Evolutionary conservation across 2,888 invertebrate species (phyloP).

Genomic region (Melanostoma scalare): DNA sequence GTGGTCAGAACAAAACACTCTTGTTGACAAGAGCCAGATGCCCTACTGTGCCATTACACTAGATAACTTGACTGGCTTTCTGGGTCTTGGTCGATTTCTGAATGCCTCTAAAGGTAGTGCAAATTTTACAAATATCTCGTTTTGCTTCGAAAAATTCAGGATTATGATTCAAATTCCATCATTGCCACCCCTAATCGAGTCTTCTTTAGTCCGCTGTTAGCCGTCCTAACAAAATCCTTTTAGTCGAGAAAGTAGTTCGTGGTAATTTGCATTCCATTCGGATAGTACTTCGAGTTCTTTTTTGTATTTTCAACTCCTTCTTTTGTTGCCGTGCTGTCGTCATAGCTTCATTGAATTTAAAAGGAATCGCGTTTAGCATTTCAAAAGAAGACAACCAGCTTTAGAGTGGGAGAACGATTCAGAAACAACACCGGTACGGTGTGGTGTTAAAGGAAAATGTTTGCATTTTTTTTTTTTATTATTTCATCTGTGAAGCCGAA

Average conservation of each 20-base stretch:
- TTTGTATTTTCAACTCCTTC: constrained; percentile 26
- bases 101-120: not conserved
- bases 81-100: not conserved
- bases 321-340: constrained; percentile 1
- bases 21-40: constrained; percentile 30
- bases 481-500: not conserved
- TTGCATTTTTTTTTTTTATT: constrained; percentile 6
- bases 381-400: constrained; percentile 65
- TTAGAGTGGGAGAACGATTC: constrained; percentile 26
- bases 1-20: constrained; percentile 13
- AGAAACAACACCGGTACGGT: not conserved
- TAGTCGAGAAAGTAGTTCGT: constrained; percentile 31
- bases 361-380: constrained; percentile 69
- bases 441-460: not conserved
- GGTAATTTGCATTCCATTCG: constrained; percentile 65
- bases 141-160: constrained; percentile 33
- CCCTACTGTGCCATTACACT: constrained; percentile 32
- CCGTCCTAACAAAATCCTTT: not conserved
- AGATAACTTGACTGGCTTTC: constrained; percentile 27
- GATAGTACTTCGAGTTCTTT: constrained; percentile 24
- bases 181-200: constrained; percentile 29
- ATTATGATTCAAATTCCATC: constrained; percentile 54
- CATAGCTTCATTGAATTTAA: constrained; percentile 39
- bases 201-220: constrained; percentile 4
- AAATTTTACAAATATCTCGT: constrained; percentile 28